Base-by-base conservation (phyloP, 2,888 invertebrate species). In the Himalopsyche japonica region DNA sequence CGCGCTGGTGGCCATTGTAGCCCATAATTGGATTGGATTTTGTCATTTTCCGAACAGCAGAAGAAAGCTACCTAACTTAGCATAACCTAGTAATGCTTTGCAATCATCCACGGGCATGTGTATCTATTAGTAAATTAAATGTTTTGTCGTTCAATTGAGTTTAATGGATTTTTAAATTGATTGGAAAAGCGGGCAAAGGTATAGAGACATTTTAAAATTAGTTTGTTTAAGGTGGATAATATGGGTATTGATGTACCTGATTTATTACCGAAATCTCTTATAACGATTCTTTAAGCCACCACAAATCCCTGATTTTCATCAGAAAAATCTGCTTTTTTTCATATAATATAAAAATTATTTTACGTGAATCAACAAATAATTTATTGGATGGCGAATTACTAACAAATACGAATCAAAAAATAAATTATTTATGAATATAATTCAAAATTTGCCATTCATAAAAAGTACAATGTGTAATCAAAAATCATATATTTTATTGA, bases 21-120 rank as follows among this genome's bases (percentile, higher is more conserved):
- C 79, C 76, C 81, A 87, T 87, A 85, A 87, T 87, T 87, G 87
- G 84, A 87, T 87, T 86, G 87, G 87, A 86, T 87, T 86, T 83
- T 84, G 85, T 86, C 80, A 84, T 80, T 82, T 86, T 79, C 80
- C 77, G 48, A 37, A 81, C 79, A 81, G 76, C 43, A 37, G 78
- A 85, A 85, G 85, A 85, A 85, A 57, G 85, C 49, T 37, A 80
- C 85, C 85, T n/a, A 76, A 47, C 78, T 24, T 57, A 57, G 57
- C 57, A 57, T 57, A 57, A 57, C 57, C 57, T n/a, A 57, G 57
- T 24, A n/a, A 24, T 57, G 57, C 57, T 43, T 43, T 43, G 43
- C 20, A 5, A 57, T 7, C 57, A 24, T 24, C 57, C 20, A 57
- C 57, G 7, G 20, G 10, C 57, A 24, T 57, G 57, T 57, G 57